Conservation (phyloP, 2,113 vertebrate genomes). For the Dicaeum eximium region DNA sequence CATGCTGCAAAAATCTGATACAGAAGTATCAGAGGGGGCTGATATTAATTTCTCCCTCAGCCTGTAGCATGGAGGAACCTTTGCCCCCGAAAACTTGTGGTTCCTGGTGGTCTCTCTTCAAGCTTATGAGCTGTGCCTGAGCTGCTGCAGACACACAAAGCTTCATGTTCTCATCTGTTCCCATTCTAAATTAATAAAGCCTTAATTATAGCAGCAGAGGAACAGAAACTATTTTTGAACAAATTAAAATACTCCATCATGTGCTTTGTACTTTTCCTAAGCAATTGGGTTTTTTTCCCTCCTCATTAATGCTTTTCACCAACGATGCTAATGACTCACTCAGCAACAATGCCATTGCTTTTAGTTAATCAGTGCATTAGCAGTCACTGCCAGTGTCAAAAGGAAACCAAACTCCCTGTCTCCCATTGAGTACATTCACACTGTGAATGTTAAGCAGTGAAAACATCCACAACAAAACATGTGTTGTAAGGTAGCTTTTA, state of each 20-base stretch:
- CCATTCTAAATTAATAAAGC: not conserved
- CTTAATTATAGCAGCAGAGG: not conserved
- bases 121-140: not conserved
- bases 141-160: not conserved
- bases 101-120: not conserved
- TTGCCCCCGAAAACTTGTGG: not conserved
- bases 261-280: not conserved
- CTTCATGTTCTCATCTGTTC: not conserved
- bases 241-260: not conserved
- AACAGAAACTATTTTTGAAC: not conserved
- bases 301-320: not conserved
- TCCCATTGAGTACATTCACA: not conserved
- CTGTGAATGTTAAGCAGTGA: not conserved
- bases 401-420: not conserved
- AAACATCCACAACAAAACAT: not conserved
- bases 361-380: conserved; percentile 34
- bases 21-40: not conserved
- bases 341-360: not conserved
- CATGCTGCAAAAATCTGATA: not conserved
- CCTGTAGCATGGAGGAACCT: not conserved
- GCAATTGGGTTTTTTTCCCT: not conserved
- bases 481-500: not conserved
- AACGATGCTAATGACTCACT: not conserved
- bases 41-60: not conserved
- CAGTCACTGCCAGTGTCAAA: not conserved